Evolutionary conservation across 2,797 vertebrate genomes (phyloP), one percentile per base, ranked within the genome.

Genomic region (Onychomys torridus): DNA sequence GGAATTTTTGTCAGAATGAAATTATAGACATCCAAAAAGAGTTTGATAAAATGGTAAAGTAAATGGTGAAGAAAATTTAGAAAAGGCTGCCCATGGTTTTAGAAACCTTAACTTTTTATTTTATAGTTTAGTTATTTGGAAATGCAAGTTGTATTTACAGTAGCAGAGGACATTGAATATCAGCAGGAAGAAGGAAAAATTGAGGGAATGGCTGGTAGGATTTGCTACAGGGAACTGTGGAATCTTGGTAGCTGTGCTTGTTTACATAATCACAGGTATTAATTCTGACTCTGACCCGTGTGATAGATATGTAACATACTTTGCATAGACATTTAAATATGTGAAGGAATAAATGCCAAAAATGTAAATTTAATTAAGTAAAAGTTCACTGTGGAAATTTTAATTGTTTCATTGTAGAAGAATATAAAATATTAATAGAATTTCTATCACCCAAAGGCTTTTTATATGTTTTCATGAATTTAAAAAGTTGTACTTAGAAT

Each of bases 381-480:
- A 89, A 95, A 89, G 11, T 49, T 1, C 87, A 40, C 65, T 94
- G 67, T 63, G n/a, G 27, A 93, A 78, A 67, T 52, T 89, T 78
- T 92, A 76, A 21, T 32, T 77, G 40, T 89, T 93, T 95, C 12
- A 63, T 91, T 95, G 83, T 43, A 90, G 29, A 96, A 43, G 7
- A 5, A 67, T 79, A 34, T 65, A 78, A 91, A 89, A 7, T 79
- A 19, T 78, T 93, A 79, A 71, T 52, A 73, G 25, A 69, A 82
- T 90, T 84, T 79, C 40, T 52, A 5, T 76, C 6, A 88, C 55
- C 16, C 29, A 94, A 85, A 92, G 49, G 0, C 16, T 78, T 89
- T 90, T 87, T 88, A 92, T 34, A 87, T 94, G 55, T 55, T 85
- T 84, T 67, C 76, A 86, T 95, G 86, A 87, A 79, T 90, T 93